Evolutionary conservation across 2,888 invertebrate species (phyloP), one percentile per base, ranked within the genome.

Genomic region (Drosophila gaucha): DNA sequence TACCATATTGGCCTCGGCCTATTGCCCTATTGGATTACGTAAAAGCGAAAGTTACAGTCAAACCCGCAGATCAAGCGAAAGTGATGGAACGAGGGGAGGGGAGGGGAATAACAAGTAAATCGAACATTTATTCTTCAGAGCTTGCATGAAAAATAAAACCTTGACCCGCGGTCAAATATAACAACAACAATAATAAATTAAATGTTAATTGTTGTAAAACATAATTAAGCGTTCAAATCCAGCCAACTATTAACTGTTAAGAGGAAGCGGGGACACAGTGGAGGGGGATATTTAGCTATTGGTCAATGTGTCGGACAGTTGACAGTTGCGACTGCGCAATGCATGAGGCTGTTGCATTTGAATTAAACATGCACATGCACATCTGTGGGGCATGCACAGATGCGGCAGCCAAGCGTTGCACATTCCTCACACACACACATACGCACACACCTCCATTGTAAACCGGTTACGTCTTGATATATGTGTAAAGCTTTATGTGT

Each of bases 241-340:
- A 9, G 16, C 9, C 28, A 31, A 30, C 26, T 14, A 20, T 16
- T 28, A 33, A 43, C 16, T 9, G n/a, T n/a, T n/a, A n/a, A n/a
- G n/a, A n/a, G n/a, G n/a, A n/a, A n/a, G n/a, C n/a, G 31, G 18
- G 3, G 10, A 6, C 6, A 9, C 16, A n/a, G 12, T 3, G 10
- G 12, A 1, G 6, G 14, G 9, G 5, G 18, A 10, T 3, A 38
- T 30, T 14, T 9, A 38, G n/a, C 12, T 46, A 57, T 46, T 59
- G 44, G 24, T 12, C 58, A 60, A 57, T 26, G 44, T 38, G 44
- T 31, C 28, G 36, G 43, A 10, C 30, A 31, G 46, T 46, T 46
- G 59, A 60, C 58, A 58, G 16, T 56, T 24, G 59, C 58, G 58
- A 57, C 31, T 60, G 38, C 58, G 46, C 58, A 60, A 46, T 38